Conservation (phyloP, 2,797 vertebrate species). For the Simalia tracyae region DNA sequence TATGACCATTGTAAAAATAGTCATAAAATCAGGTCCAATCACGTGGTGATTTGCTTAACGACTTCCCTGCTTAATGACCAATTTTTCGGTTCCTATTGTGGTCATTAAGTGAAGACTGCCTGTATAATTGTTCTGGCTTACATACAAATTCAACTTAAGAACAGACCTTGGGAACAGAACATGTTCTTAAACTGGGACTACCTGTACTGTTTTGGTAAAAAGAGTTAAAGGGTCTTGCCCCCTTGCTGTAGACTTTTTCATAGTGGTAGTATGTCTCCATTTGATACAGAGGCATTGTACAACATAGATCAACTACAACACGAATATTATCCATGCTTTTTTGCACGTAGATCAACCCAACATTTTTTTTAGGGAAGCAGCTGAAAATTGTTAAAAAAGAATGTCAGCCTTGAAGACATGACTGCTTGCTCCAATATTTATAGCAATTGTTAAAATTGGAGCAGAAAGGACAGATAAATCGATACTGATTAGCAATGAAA, state of each 20-base stretch:
- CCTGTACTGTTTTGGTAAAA: neutral
- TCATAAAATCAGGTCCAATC: no score
- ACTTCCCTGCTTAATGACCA: no score
- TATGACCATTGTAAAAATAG: no score
- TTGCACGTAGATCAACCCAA: neutral
- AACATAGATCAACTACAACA: neutral
- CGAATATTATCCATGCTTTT: neutral
- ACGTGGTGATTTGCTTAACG: no score
- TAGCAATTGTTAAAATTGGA: neutral
- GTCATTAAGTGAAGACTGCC: no score
- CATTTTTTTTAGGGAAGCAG: neutral
- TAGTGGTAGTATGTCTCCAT: neutral
- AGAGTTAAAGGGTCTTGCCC: neutral
- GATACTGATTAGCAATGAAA: neutral
- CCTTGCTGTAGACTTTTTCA: neutral
- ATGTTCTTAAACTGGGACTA: no score
- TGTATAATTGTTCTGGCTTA: no score
- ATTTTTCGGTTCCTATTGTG: no score
- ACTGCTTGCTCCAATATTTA: neutral
- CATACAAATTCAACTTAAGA: no score
- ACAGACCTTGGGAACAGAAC: no score
- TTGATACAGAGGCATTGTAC: neutral
- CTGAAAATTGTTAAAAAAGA: neutral
- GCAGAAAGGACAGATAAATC: neutral
- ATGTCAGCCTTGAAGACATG: neutral